Evolutionary conservation across 2,888 invertebrate species (phyloP).

Genomic region (Drosophila paramelanica): DNA sequence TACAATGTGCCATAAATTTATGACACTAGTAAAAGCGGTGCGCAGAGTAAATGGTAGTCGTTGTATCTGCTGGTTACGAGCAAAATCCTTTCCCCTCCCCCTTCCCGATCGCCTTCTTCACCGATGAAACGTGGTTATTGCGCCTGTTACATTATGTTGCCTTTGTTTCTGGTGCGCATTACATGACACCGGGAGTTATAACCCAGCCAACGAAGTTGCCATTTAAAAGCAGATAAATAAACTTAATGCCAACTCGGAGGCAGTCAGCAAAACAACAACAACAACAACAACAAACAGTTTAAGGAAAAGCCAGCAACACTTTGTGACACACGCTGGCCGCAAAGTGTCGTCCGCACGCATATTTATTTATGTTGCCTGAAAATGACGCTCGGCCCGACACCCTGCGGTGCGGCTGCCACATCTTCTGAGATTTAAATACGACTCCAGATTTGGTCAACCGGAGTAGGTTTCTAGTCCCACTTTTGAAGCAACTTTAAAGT

Average conservation of each 20-base stretch:
- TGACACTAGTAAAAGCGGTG: slow-evolving; percentile 78
- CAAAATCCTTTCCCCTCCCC: background rate
- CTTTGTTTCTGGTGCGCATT: slow-evolving; percentile 79
- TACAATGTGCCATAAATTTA: slow-evolving; percentile 79
- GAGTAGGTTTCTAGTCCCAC: no score
- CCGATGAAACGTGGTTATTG: no score
- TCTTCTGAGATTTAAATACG: no score
- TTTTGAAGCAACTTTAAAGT: no score
- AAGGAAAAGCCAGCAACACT: background rate
- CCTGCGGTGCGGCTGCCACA: no score
- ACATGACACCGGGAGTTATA: slow-evolving; percentile 75
- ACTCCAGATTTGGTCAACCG: no score
- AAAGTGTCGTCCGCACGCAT: slow-evolving; percentile 43
- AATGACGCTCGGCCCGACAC: no score
- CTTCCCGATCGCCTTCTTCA: no score
- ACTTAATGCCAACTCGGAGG: slow-evolving; percentile 67
- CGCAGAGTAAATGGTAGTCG: slow-evolving; percentile 68
- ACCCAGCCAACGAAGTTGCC: slow-evolving; percentile 73
- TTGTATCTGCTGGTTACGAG: slow-evolving; percentile 49
- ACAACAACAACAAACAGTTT: background rate
- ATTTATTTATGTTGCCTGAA: slow-evolving; percentile 42
- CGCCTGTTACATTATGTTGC: slow-evolving; percentile 74
- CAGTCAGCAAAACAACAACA: slow-evolving; percentile 6
- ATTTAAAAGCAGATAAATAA: slow-evolving; percentile 78
- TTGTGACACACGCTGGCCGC: slow-evolving; percentile 56